Base-by-base conservation (phyloP, 2,797 vertebrate species). In the Betta splendens region DNA sequence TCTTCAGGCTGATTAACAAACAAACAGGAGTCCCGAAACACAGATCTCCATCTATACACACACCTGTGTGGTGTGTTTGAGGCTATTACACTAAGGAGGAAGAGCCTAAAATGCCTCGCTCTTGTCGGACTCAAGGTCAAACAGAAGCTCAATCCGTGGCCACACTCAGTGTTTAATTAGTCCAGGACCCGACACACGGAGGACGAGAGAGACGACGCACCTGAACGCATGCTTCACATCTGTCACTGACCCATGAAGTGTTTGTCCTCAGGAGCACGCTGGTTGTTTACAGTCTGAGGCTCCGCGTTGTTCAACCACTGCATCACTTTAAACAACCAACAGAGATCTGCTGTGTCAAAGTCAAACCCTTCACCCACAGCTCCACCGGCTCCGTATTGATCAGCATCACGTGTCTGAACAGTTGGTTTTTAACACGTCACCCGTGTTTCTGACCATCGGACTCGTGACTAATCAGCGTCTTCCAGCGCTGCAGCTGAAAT, bases 61-160 rank as follows among this genome's bases (percentile, higher is more conserved):
- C 0, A 58, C 47, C 56, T 64, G 55, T 44, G 56, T 48, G 57
- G 50, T 65, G 61, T 60, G 35, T 11, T 37, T 66, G 48, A 54
- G 42, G 58, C 53, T 48, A 55, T 55, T 66, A 58, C 60, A 63
- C 67, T 9, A 72, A 66, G 33, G 68, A 42, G 69, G 85, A 85
- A 84, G 84, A 85, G 40, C 64, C 80, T 76, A 64, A 79, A 85
- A 81, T 79, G 52, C 50, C 55, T 43, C 5, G 33, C 69, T 77
- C 22, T 25, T 66, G 7, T 72, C 75, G 72, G 49, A 80, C 62
- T 87, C 85, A 89, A 89, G 87, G 87, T 87, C 85, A 83, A 80
- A 79, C 72, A 57, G 46, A 76, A 67, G 64, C 42, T 51, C 54
- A n/a, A n/a, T n/a, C n/a, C n/a, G n/a, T n/a, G n/a, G n/a, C n/a